A percentile compares a stretch with the other conserved stretches of the same genome.
Evolutionary conservation across 1,140 invertebrate genomes (phyloP).

Genomic region (Neodiprion fabricii): DNA sequence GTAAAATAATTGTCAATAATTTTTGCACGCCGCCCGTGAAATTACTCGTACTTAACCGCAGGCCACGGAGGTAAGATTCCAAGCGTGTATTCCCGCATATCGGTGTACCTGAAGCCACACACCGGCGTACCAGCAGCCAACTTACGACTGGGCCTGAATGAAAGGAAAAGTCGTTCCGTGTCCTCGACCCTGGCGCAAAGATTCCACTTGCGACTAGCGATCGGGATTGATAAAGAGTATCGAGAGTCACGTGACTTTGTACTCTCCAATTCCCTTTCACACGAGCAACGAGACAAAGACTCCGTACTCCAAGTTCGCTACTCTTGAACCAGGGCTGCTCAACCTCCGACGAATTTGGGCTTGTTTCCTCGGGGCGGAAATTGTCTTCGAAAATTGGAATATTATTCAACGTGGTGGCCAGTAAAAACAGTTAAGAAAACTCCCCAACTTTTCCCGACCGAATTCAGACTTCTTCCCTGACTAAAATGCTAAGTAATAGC

Average conservation of each 20-base stretch:
- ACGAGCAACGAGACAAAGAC: not conserved
- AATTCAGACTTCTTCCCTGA: no score
- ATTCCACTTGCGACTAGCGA: not conserved
- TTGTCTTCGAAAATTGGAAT: no score
- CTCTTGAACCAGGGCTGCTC: not conserved
- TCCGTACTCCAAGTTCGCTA: no score
- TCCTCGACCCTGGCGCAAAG: constrained; percentile 4
- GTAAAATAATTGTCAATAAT: not conserved
- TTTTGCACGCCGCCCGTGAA: not conserved
- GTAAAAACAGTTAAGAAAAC: no score
- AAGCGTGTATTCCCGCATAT: not conserved
- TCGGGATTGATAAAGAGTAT: not conserved
- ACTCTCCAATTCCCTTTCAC: not conserved
- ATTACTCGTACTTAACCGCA: not conserved
- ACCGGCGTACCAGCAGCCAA: not conserved
- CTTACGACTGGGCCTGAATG: not conserved
- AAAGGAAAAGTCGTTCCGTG: constrained; percentile 5
- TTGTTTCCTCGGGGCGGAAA: no score
- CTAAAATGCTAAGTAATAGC: no score
- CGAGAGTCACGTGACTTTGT: not conserved
- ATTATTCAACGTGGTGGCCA: no score
- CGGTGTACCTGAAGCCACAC: not conserved
- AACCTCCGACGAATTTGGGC: not conserved
- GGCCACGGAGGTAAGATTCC: not conserved
- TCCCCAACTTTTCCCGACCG: no score